A percentile compares a stretch with the other conserved stretches of the same genome.
phyloP scores from a whole-genome alignment of 2,888 invertebrate species.

The Octodonta nipae region DNA sequence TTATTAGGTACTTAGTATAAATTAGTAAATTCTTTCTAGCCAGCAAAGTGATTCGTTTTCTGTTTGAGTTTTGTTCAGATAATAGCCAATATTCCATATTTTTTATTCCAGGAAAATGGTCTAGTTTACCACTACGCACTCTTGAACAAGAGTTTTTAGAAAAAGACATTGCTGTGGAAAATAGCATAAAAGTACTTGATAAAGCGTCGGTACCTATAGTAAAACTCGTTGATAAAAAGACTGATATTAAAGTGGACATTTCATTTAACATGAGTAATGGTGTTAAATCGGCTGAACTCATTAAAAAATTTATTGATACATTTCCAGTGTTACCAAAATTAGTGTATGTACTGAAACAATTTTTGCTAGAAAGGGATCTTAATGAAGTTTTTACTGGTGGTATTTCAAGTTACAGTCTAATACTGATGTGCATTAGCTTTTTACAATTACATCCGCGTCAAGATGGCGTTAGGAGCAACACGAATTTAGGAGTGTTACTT shows the following conservation, averaged over 20 bases:
- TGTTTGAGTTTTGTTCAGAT: too few species aligned
- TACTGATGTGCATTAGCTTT: conserved; percentile 96
- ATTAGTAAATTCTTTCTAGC: too few species aligned
- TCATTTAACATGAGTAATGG: conserved; percentile 99
- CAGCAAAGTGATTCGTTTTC: too few species aligned
- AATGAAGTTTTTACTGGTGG: conserved; percentile 99
- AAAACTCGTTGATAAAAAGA: conserved; percentile 70
- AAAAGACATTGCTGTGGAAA: conserved; percentile 77
- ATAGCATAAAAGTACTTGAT: conserved; percentile 88
- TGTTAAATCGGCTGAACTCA: conserved; percentile 89
- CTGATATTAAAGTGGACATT: conserved; percentile 90
- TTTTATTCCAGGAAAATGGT: conserved; percentile 63
- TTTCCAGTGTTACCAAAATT: conserved; percentile 86
- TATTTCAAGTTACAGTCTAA: conserved; percentile 96
- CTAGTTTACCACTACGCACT: conserved; percentile 77
- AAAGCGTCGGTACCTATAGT: conserved; percentile 98
- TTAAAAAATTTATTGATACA: conserved; percentile 75
- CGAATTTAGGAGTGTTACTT: conserved; percentile 85
- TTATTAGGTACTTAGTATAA: too few species aligned
- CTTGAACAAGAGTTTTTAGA: conserved; percentile 81
- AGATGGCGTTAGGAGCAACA: conserved; percentile 43
- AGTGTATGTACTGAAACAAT: conserved; percentile 96
- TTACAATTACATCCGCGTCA: conserved; percentile 81
- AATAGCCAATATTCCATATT: too few species aligned
- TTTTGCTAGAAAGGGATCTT: conserved; percentile 90